phyloP scores from a whole-genome alignment of 2,888 invertebrate species.

The Atethmia centrago region DNA sequence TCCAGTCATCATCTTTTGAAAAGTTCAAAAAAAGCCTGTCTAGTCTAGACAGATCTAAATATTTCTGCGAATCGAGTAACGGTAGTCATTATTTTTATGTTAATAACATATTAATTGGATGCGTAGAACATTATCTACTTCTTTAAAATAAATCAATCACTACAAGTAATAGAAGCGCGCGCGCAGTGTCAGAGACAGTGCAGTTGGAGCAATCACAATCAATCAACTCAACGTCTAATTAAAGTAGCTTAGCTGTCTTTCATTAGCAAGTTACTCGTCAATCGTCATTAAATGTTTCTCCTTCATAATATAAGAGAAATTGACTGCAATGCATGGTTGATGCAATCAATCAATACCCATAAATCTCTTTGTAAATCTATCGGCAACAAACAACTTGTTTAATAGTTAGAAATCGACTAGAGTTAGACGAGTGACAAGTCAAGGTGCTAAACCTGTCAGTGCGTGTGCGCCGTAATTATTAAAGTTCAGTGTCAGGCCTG shows the following conservation, averaged over 20 bases:
- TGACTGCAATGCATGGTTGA: neutral
- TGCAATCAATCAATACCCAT: conserved; percentile 29
- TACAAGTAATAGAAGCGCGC: neutral
- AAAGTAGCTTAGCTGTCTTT: conserved; percentile 61
- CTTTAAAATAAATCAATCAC: conserved; percentile 49
- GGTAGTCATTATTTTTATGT: neutral
- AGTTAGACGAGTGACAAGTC: conserved; percentile 24
- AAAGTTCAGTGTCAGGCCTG: conserved; percentile 37
- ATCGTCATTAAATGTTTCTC: conserved; percentile 24
- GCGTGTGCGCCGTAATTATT: conserved; percentile 41
- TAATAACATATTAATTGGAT: conserved; percentile 7
- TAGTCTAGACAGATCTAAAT: conserved; percentile 18
- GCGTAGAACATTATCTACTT: neutral
- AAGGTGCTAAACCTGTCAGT: conserved; percentile 5
- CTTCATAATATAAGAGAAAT: conserved; percentile 35
- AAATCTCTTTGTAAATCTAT: conserved; percentile 26
- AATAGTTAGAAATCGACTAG: conserved; percentile 23
- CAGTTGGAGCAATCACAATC: conserved; percentile 62
- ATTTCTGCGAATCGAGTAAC: conserved; percentile 1
- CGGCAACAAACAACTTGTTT: conserved; percentile 4
- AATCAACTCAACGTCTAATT: conserved; percentile 71
- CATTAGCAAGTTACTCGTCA: conserved; percentile 45
- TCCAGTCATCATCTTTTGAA: too few species aligned
- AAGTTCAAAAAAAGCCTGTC: neutral
- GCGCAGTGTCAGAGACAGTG: conserved; percentile 30